Evolutionary conservation across 2,888 invertebrate species (phyloP).

Genomic region (Cephus nigrinus): DNA sequence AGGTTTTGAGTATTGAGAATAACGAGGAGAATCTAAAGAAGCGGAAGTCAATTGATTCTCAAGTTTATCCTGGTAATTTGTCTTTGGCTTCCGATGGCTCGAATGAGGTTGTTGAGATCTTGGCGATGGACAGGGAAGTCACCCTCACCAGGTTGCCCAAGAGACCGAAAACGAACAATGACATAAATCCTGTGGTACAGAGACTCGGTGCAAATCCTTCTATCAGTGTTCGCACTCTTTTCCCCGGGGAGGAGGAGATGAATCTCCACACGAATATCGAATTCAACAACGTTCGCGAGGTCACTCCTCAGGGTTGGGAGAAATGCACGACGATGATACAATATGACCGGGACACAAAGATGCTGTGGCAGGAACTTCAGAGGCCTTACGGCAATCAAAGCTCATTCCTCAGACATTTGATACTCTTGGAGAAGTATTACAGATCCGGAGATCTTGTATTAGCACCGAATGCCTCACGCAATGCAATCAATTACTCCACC

Average conservation of each 20-base stretch:
- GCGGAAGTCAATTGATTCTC: slow-evolving; percentile 55
- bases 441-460: slow-evolving; percentile 82
- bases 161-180: slow-evolving; percentile 66
- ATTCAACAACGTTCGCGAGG: slow-evolving; percentile 77
- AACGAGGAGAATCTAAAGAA: slow-evolving; percentile 62
- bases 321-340: slow-evolving; percentile 83
- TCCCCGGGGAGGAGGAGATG: slow-evolving; percentile 87
- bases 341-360: slow-evolving; percentile 84
- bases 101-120: slow-evolving; percentile 59
- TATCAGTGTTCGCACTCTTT: slow-evolving; percentile 83
- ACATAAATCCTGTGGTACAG: slow-evolving; percentile 73
- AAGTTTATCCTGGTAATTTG: slow-evolving; percentile 33
- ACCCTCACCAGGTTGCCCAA: slow-evolving; percentile 71
- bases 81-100: slow-evolving; percentile 28
- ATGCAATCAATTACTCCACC: slow-evolving; percentile 82
- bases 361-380: slow-evolving; percentile 84
- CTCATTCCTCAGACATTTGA: slow-evolving; percentile 84
- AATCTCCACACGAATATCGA: slow-evolving; percentile 81
- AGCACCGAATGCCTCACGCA: slow-evolving; percentile 78
- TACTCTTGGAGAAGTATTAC: slow-evolving; percentile 85
- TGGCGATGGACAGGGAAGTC: slow-evolving; percentile 72
- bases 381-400: slow-evolving; percentile 90
- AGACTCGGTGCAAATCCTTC: slow-evolving; percentile 82
- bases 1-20: slow-evolving; percentile 53
- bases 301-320: slow-evolving; percentile 88